Base-by-base conservation (phyloP, 53 echinoderm and acorn worm genomes). In the Astropecten irregularis region DNA sequence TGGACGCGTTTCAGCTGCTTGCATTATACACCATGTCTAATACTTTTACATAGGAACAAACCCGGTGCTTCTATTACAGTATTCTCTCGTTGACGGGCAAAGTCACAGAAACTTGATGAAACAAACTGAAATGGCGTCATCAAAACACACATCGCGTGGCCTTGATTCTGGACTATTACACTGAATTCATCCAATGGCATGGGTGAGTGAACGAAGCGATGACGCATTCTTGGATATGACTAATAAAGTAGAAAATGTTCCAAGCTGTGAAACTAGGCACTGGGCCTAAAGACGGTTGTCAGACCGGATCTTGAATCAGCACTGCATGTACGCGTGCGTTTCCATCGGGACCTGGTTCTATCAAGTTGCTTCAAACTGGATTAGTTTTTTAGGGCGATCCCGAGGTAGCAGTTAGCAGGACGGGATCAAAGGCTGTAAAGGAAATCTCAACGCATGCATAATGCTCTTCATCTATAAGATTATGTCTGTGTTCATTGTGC, bases 261-360 rank as follows among this genome's bases (percentile, higher is more conserved):
- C 37, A 64, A 19, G 64, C 35, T 64, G 35, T 18, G 18, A 3
- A 4, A 13, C 32, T 16, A 64, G 7, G 37, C 37, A 36, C 18
- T 18, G 18, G 36, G 64, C 5, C 37, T 7, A 20, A 0, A 0
- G n/a, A 14, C 37, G 20, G 8, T 18, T 32, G 35, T 36, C 18
- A 36, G 18, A 64, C 64, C 64, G 64, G 64, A 64, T 35, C 3
- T 16, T 64, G 64, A 64, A 64, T 64, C 64, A 64, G 20, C 64
- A 42, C 42, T n/a, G n/a, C 42, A 8, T 42, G 9, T 3, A 64
- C 3, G 16, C 42, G 59, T 3, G 9, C 30, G 3, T 11, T 31
- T 29, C 28, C 30, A 58, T 29, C 29, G 28, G 11, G 59, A 58
- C 59, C 30, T 15, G 59, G 3, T 28, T 6, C 28, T 29, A 58